Evolutionary conservation across 2,113 vertebrate species (phyloP).

Genomic region (Forbesichthys agassizii): DNA sequence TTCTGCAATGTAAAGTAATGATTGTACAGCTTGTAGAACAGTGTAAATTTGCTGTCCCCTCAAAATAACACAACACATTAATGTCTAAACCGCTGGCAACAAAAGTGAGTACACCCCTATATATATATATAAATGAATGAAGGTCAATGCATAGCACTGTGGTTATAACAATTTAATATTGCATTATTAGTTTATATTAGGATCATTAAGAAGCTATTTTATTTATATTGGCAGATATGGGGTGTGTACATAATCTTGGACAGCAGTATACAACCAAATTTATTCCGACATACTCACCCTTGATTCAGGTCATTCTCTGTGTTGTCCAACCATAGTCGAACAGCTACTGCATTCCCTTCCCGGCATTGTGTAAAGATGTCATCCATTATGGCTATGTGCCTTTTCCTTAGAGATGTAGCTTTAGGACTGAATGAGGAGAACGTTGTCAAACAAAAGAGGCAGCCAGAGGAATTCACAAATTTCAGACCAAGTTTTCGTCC

Average conservation of each 20-base stretch:
- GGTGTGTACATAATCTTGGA: not conserved
- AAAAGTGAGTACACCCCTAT: no score
- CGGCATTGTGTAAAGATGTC: slow-evolving; percentile 98
- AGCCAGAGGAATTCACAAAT: slow-evolving; percentile 40
- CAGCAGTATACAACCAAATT: not conserved
- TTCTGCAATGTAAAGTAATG: no score
- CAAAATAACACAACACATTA: no score
- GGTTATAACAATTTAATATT: not conserved
- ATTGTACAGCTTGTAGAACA: no score
- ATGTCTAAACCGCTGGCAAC: no score
- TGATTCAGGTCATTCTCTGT: slow-evolving; percentile 98
- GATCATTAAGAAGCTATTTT: not conserved
- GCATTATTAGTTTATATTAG: not conserved
- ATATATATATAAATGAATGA: no score
- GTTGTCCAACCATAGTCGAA: slow-evolving; percentile 96
- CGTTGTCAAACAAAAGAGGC: slow-evolving; percentile 17
- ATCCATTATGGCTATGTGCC: slow-evolving; percentile 78
- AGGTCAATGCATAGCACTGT: no score
- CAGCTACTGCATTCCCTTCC: slow-evolving; percentile 94
- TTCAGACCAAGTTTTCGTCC: slow-evolving; percentile 62
- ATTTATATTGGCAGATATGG: not conserved
- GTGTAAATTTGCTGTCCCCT: no score
- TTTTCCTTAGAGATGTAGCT: slow-evolving; percentile 35
- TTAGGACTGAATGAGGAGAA: slow-evolving; percentile 24
- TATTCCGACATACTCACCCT: slow-evolving; percentile 77